A percentile compares a stretch with the other conserved stretches of the same genome.
phyloP scores from a whole-genome alignment of 37 sponge, comb jelly and placozoan species.

The Aplysina aerophoba region DNA sequence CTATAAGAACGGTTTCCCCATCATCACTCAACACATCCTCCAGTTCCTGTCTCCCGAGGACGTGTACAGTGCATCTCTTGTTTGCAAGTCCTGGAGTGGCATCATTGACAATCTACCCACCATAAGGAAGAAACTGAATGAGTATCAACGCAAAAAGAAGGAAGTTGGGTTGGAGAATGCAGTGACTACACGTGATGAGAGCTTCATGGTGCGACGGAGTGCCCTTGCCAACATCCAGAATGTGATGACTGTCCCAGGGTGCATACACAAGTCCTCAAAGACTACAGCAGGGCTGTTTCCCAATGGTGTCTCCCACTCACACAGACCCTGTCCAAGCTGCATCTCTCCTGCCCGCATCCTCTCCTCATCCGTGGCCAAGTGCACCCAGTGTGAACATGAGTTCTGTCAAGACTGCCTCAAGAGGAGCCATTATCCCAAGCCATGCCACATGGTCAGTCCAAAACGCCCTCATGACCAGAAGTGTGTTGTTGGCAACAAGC shows the following conservation, averaged over 20 bases:
- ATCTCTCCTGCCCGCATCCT: conserved; percentile 29
- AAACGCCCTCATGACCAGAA: neutral
- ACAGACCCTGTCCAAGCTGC: conserved; percentile 18
- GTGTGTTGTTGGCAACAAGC: neutral
- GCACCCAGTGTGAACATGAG: conserved; percentile 10
- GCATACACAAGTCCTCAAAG: neutral
- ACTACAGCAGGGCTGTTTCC: neutral
- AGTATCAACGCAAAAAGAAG: neutral
- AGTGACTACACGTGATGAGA: no score
- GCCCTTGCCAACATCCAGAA: conserved; percentile 6
- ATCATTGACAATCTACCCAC: neutral
- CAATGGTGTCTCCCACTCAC: neutral
- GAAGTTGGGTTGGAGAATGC: conserved; percentile 1
- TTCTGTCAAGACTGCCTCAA: conserved; percentile 22
- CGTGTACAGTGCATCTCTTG: conserved; percentile 16
- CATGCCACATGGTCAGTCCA: neutral
- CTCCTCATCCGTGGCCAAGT: conserved; percentile 16
- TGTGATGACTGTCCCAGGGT: neutral
- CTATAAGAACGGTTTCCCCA: conserved; percentile 10
- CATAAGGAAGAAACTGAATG: neutral
- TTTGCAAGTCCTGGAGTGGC: conserved; percentile 20
- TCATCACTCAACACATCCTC: conserved; percentile 16
- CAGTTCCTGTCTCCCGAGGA: neutral
- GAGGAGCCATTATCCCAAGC: neutral
- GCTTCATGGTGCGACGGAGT: neutral